A percentile compares a stretch with the other conserved stretches of the same genome.
These are phyloP conservation scores for Mastomys natalensis DNA, from an alignment of 2,113 vertebrate species.

Conservation along the genomic window DNA sequence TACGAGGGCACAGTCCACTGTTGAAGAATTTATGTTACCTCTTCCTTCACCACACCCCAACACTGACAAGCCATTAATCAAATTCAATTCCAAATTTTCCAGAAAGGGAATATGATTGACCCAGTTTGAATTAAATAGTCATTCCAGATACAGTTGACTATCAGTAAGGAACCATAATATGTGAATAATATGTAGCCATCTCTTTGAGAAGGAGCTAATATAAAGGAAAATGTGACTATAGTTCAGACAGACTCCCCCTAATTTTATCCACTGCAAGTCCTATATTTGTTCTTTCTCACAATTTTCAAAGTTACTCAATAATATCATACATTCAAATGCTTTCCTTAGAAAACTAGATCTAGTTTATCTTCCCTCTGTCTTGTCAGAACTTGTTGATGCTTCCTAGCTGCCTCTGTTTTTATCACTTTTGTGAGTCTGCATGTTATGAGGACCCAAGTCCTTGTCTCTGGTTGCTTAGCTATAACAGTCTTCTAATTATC, in stretches of 20 bases:
- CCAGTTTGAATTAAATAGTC: neutral
- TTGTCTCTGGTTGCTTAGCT: neutral
- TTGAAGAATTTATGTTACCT: neutral
- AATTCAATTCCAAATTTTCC: constrained; percentile 37
- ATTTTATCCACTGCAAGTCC: neutral
- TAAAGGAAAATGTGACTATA: neutral
- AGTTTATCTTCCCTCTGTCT: neutral
- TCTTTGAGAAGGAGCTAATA: neutral
- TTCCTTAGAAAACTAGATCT: neutral
- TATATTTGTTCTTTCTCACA: neutral
- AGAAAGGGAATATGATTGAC: neutral
- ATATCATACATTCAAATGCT: neutral
- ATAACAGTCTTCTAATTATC: neutral
- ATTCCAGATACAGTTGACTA: neutral
- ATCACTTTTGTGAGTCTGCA: neutral
- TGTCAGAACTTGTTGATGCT: neutral
- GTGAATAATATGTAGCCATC: neutral
- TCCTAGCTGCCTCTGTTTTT: neutral
- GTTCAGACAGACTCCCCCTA: neutral
- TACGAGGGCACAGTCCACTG: neutral
- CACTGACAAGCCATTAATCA: neutral
- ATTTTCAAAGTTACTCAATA: constrained; percentile 26
- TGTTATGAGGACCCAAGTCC: neutral
- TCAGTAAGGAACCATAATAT: neutral
- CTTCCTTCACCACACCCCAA: neutral